Evolutionary conservation across 2,888 invertebrate genomes (phyloP), one percentile per base, ranked within the genome.

Genomic region (Drosophila subquinaria): DNA sequence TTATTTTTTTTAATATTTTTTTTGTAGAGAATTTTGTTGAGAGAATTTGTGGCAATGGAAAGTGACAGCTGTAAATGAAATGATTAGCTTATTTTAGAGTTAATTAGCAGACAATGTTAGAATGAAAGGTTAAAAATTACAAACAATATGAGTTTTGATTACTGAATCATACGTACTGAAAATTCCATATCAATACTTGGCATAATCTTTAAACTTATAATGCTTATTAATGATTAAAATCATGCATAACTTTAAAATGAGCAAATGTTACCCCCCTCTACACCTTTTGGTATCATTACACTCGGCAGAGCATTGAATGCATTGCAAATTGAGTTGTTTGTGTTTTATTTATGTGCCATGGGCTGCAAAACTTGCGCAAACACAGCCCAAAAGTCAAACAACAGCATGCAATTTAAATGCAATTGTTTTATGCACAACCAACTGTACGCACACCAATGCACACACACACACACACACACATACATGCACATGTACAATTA

Each of bases 321-420:
- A 55, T 43, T 56, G 74, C 52, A 73, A 84, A 88, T 88, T 84
- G 76, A 84, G 88, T 82, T 88, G 88, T 88, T 83, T 75, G 73
- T 74, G 30, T 80, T 80, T 82, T 86, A 84, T 84, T 86, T 88
- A 84, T 85, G 80, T 67, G 72, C 69, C 74, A 69, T 57, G 69
- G 67, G 73, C 81, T 60, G 74, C 69, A 62, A 57, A 85, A 88
- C 55, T 82, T 69, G 59, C 64, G 45, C 68, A 75, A 69, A 69
- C 66, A 66, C 66, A 66, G 68, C 73, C 78, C 87, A 82, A 82
- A 80, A 88, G 83, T 86, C 76, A 81, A 83, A 81, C 77, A 88
- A 71, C 79, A 71, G 80, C 65, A 73, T 82, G 82, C 80, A 88
- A 83, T 88, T 88, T 88, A 82, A 90, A 90, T 83, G 83, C 84